Evolutionary conservation across 2,797 vertebrate species (phyloP), one percentile per base, ranked within the genome.

Genomic region (Vespertilio murinus): DNA sequence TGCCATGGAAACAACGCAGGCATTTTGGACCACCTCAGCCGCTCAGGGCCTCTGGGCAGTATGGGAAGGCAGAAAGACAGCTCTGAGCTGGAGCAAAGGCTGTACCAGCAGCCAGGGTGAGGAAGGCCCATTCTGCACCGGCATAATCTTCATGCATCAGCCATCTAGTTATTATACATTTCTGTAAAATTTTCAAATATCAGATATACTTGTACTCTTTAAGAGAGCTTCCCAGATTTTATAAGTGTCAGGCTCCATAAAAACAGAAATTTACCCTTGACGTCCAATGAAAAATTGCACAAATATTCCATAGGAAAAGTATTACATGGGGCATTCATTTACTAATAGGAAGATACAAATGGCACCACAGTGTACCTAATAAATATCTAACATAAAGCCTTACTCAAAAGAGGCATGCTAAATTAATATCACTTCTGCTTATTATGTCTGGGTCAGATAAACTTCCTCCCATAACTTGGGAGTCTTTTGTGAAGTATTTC

Each of bases 401-500:
- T 49, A 74, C 28, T 78, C 80, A 17, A 70, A 90, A 94, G 52
- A 89, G 20, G 16, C 52, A 42, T 22, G 5, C 25, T 49, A 78
- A 90, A 93, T 78, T 91, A 59, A 86, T 88, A 38, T 94, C 30
- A 75, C 20, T 81, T 89, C 81, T 61, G 12, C 9, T 61, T 73
- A 20, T 84, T 45, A 83, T 88, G 61, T 70, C 87, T 85, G 28
- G 70, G 52, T 85, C 65, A 74, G 30, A 94, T 35, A 79, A 83
- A 84, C 65, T 79, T 93, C 75, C 35, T 91, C 75, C 33, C 59
- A 79, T 65, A 85, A 88, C 18, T 10, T 81, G 13, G 23, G 54
- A 42, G 28, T 23, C 14, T 85, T 82, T 65, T 56, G 6, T 90
- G 74, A 82, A 91, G 73, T 71, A 10, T 61, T 69, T 85, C 74